Conservation (phyloP, 2,888 invertebrate genomes). For the Phalangium opilio region DNA sequence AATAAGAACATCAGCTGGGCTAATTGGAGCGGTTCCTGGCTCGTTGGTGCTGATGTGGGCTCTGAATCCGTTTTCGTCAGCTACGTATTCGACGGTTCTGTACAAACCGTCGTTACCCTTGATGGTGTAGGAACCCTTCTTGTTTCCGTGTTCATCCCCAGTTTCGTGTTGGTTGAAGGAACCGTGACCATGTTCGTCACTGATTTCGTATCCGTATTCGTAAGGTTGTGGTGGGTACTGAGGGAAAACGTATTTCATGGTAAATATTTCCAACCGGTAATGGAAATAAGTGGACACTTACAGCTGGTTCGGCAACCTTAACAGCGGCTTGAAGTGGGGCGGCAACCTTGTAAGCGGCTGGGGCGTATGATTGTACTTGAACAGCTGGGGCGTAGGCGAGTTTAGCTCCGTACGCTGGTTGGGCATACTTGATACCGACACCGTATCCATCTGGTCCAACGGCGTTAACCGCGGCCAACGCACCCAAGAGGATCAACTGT, state of each 20-base stretch:
- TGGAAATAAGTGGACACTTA: too few species aligned
- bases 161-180: constrained; percentile 11
- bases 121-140: constrained; percentile 14
- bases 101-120: constrained; percentile 13
- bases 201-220: constrained; percentile 15
- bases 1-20: constrained; percentile 15
- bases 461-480: too few species aligned
- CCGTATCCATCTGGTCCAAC: too few species aligned
- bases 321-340: too few species aligned
- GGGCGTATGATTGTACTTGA: too few species aligned
- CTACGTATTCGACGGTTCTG: constrained; percentile 16
- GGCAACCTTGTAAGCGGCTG: too few species aligned
- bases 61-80: constrained; percentile 16
- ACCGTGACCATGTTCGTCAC: constrained; percentile 16
- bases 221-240: constrained; percentile 15
- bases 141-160: constrained; percentile 16
- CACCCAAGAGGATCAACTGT: too few species aligned
- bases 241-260: background rate
- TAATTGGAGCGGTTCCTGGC: constrained; percentile 15
- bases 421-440: too few species aligned
- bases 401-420: too few species aligned
- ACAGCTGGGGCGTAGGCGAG: too few species aligned
- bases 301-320: too few species aligned
- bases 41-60: constrained; percentile 17
- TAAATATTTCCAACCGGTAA: too few species aligned